Conservation (phyloP, 1,140 invertebrate species). For the Eumeta japonica region DNA sequence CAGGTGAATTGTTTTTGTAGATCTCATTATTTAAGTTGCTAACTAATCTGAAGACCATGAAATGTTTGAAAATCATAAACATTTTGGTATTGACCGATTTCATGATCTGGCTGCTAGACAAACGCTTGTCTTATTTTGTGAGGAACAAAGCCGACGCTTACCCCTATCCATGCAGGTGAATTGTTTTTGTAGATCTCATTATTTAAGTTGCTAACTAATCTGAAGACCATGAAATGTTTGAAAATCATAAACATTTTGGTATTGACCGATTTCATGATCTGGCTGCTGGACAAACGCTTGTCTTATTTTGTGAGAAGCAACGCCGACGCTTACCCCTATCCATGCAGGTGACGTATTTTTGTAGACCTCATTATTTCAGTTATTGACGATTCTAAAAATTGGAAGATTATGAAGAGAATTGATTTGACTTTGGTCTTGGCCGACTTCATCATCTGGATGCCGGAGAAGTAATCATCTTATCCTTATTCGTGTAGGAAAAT, state of each 20-base stretch:
- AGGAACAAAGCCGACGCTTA: slow-evolving; percentile 80
- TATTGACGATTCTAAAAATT: no score
- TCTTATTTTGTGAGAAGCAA: slow-evolving; percentile 87
- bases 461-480: no score
- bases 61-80: slow-evolving; percentile 87
- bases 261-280: slow-evolving; percentile 83
- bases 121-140: slow-evolving; percentile 85
- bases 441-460: no score
- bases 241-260: slow-evolving; percentile 82
- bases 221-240: slow-evolving; percentile 83
- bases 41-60: slow-evolving; percentile 82
- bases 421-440: no score
- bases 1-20: slow-evolving; percentile 62
- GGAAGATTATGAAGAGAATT: not conserved
- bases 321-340: slow-evolving; percentile 75
- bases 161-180: slow-evolving; percentile 76
- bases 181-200: slow-evolving; percentile 65
- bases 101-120: slow-evolving; percentile 86
- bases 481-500: no score
- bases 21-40: slow-evolving; percentile 92
- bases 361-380: no score
- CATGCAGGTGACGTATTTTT: slow-evolving; percentile 66
- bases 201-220: slow-evolving; percentile 91
- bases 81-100: slow-evolving; percentile 79
- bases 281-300: slow-evolving; percentile 85